Conservation (phyloP, 1,140 invertebrate genomes). For the Luehdorfia chinensis region DNA sequence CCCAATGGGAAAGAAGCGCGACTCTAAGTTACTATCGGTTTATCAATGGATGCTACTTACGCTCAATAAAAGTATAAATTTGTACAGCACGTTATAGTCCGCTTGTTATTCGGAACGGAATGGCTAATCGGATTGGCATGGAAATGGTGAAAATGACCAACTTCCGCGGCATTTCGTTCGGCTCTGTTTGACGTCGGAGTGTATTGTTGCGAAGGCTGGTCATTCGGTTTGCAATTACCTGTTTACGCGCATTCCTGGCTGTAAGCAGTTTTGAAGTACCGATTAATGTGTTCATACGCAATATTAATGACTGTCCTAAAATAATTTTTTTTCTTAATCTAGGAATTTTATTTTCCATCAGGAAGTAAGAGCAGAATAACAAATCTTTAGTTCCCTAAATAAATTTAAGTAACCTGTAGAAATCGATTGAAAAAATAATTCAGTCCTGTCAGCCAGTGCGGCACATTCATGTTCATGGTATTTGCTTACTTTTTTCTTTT, state of each 20-base stretch:
- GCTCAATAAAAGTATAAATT: conserved; percentile 9
- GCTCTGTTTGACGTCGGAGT: conserved; percentile 41
- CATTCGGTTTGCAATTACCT: conserved; percentile 25
- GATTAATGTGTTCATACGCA: conserved; percentile 23
- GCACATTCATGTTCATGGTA: no score
- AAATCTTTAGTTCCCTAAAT: no score
- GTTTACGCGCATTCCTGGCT: conserved; percentile 26
- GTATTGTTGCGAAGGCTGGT: conserved; percentile 22
- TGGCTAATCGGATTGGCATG: conserved; percentile 26
- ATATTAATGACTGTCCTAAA: conserved; percentile 27
- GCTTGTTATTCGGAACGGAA: conserved; percentile 4
- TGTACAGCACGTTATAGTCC: conserved; percentile 4
- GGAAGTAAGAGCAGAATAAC: no score
- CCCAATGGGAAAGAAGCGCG: no score
- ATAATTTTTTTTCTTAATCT: neutral
- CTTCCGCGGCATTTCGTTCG: conserved; percentile 34
- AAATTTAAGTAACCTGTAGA: no score
- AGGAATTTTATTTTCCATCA: no score
- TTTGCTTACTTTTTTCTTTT: no score
- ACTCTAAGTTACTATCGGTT: no score
- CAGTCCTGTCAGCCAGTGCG: no score
- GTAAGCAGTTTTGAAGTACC: conserved; percentile 29
- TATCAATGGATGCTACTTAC: neutral
- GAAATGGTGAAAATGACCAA: conserved; percentile 27
- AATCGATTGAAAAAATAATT: no score